Percentiles rank a stretch among this genome's conserved stretches.
Evolutionary conservation across 2,888 invertebrate species (phyloP).

Genomic region (Drosophila monieri): DNA sequence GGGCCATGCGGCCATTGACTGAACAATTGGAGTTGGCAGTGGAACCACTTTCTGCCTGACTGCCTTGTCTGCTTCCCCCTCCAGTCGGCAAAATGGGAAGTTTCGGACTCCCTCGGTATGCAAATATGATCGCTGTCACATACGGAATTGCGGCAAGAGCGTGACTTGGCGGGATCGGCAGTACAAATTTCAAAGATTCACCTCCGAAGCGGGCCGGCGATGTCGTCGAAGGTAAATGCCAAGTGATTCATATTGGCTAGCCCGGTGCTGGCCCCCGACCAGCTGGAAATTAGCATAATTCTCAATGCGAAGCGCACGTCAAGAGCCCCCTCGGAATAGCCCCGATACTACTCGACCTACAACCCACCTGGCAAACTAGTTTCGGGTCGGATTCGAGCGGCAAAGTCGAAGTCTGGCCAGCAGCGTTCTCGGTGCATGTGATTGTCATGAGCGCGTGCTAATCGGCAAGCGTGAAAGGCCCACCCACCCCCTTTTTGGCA

Average conservation of each 20-base stretch:
- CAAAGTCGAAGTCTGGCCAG: constrained; percentile 22
- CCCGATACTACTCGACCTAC: constrained; percentile 21
- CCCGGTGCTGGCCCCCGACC: constrained; percentile 59
- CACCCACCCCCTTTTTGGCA: neutral
- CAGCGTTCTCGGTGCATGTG: constrained; percentile 52
- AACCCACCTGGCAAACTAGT: constrained; percentile 52
- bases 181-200: constrained; percentile 48
- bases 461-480: constrained; percentile 11
- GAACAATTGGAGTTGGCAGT: constrained; percentile 39
- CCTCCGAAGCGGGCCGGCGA: constrained; percentile 51
- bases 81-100: constrained; percentile 36
- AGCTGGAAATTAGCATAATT: constrained; percentile 68
- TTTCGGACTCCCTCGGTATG: constrained; percentile 30
- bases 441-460: constrained; percentile 60
- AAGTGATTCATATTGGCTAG: constrained; percentile 58
- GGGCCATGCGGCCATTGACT: constrained; percentile 50
- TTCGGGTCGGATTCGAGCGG: constrained; percentile 27
- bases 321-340: constrained; percentile 42
- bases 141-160: constrained; percentile 38
- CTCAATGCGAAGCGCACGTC: constrained; percentile 52
- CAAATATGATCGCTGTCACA: constrained; percentile 41
- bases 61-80: too few species aligned
- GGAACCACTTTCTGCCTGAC: constrained; percentile 9
- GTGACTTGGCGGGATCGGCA: constrained; percentile 53
- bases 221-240: constrained; percentile 63